Conservation (phyloP, 2,888 invertebrate species). For the Tyria jacobaeae region DNA sequence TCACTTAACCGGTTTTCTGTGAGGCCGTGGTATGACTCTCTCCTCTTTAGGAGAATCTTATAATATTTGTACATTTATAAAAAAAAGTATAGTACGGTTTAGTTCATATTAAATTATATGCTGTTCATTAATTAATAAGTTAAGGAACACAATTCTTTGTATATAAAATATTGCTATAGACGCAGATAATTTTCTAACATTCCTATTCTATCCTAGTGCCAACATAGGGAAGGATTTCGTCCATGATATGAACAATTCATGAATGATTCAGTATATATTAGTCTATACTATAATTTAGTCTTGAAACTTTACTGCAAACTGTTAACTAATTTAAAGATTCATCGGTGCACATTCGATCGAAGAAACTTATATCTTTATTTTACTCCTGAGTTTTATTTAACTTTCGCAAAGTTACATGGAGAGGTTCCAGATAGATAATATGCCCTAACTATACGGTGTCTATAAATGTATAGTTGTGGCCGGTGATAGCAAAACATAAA, state of each 20-base stretch:
- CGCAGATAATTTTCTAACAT: neutral
- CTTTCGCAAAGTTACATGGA: conserved; percentile 46
- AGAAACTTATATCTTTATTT: conserved; percentile 28
- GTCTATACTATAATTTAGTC: conserved; percentile 5
- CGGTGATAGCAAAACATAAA: too few species aligned
- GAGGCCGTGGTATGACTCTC: too few species aligned
- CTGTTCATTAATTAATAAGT: too few species aligned
- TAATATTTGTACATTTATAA: too few species aligned
- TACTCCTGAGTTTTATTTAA: conserved; percentile 53
- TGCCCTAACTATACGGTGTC: neutral
- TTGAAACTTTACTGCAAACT: conserved; percentile 12
- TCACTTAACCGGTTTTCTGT: too few species aligned
- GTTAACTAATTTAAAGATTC: conserved; percentile 10
- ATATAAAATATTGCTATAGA: neutral
- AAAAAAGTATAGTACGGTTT: too few species aligned
- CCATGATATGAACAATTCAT: too few species aligned
- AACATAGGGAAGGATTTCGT: neutral
- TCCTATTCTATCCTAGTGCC: too few species aligned
- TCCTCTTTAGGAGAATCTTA: too few species aligned
- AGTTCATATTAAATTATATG: too few species aligned
- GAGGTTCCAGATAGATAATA: neutral
- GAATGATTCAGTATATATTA: neutral
- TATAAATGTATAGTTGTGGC: too few species aligned
- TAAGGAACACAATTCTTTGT: too few species aligned
- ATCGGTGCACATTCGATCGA: conserved; percentile 9